phyloP scores from a whole-genome alignment of 2,797 vertebrate species.

The Sebastes hubbsi region DNA sequence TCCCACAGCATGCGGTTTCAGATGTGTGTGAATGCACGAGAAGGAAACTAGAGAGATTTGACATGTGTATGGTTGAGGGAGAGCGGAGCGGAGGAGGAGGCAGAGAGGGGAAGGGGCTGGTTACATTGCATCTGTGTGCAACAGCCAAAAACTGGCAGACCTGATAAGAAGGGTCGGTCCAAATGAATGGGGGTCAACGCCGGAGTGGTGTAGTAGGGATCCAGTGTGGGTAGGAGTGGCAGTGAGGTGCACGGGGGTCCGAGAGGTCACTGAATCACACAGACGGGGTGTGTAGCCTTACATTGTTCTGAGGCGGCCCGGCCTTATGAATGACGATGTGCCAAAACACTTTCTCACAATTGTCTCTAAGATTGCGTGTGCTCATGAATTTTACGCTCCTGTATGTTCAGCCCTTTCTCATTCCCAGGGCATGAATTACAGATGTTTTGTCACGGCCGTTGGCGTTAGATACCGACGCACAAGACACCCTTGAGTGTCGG shows the following conservation, averaged over 20 bases:
- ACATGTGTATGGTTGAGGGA: slow-evolving; percentile 39
- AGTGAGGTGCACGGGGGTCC: slow-evolving; percentile 47
- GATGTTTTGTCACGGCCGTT: background rate
- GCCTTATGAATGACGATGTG: slow-evolving; percentile 49
- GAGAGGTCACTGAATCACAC: slow-evolving; percentile 74
- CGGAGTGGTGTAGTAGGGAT: slow-evolving; percentile 56
- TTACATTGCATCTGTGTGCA: slow-evolving; percentile 25
- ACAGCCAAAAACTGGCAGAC: slow-evolving; percentile 65
- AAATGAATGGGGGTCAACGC: slow-evolving; percentile 79
- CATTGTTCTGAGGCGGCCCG: slow-evolving; percentile 72
- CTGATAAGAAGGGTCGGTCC: slow-evolving; percentile 80
- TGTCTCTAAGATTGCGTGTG: slow-evolving; percentile 66
- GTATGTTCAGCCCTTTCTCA: background rate
- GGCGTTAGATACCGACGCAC: background rate
- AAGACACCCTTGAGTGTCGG: too few species aligned
- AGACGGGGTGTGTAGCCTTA: slow-evolving; percentile 74
- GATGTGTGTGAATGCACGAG: slow-evolving; percentile 53
- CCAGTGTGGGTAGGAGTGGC: slow-evolving; percentile 52
- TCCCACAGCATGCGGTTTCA: slow-evolving; percentile 67
- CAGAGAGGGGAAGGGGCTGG: background rate
- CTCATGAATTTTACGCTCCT: slow-evolving; percentile 44
- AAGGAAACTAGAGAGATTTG: slow-evolving; percentile 47
- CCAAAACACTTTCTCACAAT: slow-evolving; percentile 77
- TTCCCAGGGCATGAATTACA: background rate
- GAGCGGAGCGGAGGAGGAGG: slow-evolving; percentile 15